Conservation (phyloP, 1,140 invertebrate species). For the Alviniconcha marisindica region DNA sequence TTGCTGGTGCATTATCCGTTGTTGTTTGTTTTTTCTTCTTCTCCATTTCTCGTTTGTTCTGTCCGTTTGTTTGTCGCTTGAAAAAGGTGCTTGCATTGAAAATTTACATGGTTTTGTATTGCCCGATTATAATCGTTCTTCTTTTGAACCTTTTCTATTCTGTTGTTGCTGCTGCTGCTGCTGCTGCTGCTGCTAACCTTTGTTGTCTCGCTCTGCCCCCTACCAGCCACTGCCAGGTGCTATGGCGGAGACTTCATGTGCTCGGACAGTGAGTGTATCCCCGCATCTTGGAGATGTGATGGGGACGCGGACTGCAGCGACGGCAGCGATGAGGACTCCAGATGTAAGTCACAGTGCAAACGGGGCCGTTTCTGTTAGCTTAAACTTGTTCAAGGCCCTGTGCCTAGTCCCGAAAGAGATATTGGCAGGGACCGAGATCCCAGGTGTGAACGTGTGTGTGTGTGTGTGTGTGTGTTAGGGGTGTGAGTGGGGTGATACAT, state of each 20-base stretch:
- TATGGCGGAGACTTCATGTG: not conserved
- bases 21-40: too few relatives aligned
- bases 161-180: too few relatives aligned
- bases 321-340: slow-evolving; percentile 1
- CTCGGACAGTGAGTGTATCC: not conserved
- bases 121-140: too few relatives aligned
- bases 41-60: too few relatives aligned
- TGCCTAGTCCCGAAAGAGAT: not conserved
- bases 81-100: too few relatives aligned
- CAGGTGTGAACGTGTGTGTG: too few relatives aligned
- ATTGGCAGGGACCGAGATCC: not conserved
- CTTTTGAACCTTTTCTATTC: too few relatives aligned
- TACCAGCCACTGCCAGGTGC: not conserved
- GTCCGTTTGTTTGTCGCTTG: too few relatives aligned
- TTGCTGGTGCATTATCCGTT: too few relatives aligned
- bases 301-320: not conserved
- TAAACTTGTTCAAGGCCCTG: not conserved
- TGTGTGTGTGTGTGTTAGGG: too few relatives aligned
- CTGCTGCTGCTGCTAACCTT: not conserved
- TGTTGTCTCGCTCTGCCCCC: not conserved
- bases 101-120: too few relatives aligned
- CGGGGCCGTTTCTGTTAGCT: not conserved
- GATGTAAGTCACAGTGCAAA: not conserved
- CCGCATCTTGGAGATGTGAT: not conserved
- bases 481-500: too few relatives aligned